Conservation (phyloP, 2,888 invertebrate genomes). For the Syritta pipiens region DNA sequence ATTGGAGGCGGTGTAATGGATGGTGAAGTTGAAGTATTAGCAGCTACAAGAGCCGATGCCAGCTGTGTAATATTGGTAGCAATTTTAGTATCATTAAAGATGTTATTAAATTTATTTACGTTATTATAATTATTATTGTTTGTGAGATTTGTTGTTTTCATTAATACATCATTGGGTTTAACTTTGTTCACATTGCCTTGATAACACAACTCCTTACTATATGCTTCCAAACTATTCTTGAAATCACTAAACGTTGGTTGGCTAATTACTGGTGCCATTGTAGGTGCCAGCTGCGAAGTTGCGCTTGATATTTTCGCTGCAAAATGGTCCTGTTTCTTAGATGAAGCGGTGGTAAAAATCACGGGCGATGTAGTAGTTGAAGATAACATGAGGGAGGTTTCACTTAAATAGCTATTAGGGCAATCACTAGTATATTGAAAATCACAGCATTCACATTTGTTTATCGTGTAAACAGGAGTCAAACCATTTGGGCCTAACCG, state of each 20-base stretch:
- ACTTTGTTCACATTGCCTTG: conserved; percentile 57
- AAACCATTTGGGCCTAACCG: conserved; percentile 82
- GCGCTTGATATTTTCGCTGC: conserved; percentile 41
- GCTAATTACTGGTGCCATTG: conserved; percentile 27
- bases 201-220: conserved; percentile 37
- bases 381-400: conserved; percentile 70
- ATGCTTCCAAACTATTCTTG: conserved; percentile 32
- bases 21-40: conserved; percentile 15
- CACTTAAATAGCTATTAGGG: conserved; percentile 68
- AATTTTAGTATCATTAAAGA: conserved; percentile 24
- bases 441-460: conserved; percentile 81
- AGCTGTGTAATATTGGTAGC: conserved; percentile 25
- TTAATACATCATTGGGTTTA: conserved; percentile 44
- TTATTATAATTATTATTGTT: conserved; percentile 42
- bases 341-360: conserved; percentile 64
- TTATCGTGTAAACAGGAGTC: conserved; percentile 82
- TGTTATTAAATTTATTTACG: conserved; percentile 34
- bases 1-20: conserved; percentile 33
- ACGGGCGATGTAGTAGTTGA: conserved; percentile 61
- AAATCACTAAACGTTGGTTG: conserved; percentile 44
- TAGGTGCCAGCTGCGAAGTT: conserved; percentile 41
- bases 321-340: conserved; percentile 25
- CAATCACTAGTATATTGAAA: conserved; percentile 78
- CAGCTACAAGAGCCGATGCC: conserved; percentile 23
- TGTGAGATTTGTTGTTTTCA: conserved; percentile 32